Base-by-base conservation (phyloP, 2,113 vertebrate species). In the Lamprotornis superbus region DNA sequence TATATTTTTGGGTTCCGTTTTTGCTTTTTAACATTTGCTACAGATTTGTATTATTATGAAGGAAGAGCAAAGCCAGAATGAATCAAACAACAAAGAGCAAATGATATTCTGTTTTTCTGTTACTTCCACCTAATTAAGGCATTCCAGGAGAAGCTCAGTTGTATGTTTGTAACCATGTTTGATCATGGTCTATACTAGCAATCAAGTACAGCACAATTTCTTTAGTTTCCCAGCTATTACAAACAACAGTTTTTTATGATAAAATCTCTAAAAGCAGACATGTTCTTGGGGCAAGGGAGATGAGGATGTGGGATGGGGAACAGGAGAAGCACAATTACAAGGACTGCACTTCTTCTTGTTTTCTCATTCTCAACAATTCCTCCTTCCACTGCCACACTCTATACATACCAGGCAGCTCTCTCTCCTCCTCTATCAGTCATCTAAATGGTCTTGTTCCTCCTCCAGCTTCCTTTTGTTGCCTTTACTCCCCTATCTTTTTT, bases 321-420 rank as follows among this genome's bases (percentile, higher is more conserved):
- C 2, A 47, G 24, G 9, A 47, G 16, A 12, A 68, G 55, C 28
- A n/a, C 3, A 33, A 25, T 0, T 5, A 35, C 23, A 73, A 5
- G 1, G 15, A 60, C 0, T 2, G 12, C 1, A 2, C 11, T 28
- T 22, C 11, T 28, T 22, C 49, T 31, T 83, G 4, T 52, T 79
- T 70, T 57, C 31, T 77, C 25, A 50, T 55, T 74, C 37, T 37
- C 55, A 60, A 0, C 35, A 87, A 84, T 64, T 63, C 19, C 11
- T 70, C 17, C 23, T 70, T 91, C 28, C 53, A 44, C 18, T 55
- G 23, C 22, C 15, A 60, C 13, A 57, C 3, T 8, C 17, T 24
- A 69, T 9, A 18, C 4, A 3, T 7, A 75, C 10, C 42, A 67
- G 35, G 11, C 16, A 67, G 4, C 69, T 74, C 28, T 60, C 44